These are phyloP conservation scores for Mustela lutreola DNA, from an alignment of 2,113 vertebrate genomes.

Conservation along the genomic window DNA sequence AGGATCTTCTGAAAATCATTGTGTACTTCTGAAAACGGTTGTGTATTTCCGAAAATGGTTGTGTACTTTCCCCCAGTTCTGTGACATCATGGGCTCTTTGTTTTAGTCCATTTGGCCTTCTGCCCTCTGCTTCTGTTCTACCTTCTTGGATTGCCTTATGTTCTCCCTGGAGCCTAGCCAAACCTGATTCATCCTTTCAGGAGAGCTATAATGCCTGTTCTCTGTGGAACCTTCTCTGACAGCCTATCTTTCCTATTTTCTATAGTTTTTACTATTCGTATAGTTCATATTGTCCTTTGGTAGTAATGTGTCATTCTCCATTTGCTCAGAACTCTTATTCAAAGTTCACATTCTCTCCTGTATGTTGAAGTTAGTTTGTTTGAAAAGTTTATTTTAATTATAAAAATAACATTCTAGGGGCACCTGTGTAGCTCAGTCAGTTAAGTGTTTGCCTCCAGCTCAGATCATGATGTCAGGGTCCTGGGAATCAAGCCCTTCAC, in stretches of 20 bases:
- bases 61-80: not conserved
- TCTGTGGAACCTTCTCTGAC: not conserved
- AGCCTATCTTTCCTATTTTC: not conserved
- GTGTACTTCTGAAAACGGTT: not conserved
- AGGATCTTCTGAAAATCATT: not conserved
- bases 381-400: conserved; percentile 34
- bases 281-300: not conserved
- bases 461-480: not conserved
- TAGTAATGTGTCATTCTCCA: not conserved
- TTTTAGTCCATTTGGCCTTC: not conserved
- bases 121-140: not conserved
- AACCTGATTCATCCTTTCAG: not conserved
- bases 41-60: not conserved
- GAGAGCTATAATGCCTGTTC: not conserved
- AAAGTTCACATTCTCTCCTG: not conserved
- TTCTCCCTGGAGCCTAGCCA: not conserved
- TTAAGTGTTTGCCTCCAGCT: not conserved
- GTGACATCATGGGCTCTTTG: not conserved
- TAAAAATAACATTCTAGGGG: not conserved
- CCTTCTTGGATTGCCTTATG: not conserved
- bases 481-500: no score
- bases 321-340: not conserved
- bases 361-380: not conserved
- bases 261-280: not conserved
- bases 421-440: no score